phyloP scores from a whole-genome alignment of 2,797 vertebrate species.

The Esox lucius region DNA sequence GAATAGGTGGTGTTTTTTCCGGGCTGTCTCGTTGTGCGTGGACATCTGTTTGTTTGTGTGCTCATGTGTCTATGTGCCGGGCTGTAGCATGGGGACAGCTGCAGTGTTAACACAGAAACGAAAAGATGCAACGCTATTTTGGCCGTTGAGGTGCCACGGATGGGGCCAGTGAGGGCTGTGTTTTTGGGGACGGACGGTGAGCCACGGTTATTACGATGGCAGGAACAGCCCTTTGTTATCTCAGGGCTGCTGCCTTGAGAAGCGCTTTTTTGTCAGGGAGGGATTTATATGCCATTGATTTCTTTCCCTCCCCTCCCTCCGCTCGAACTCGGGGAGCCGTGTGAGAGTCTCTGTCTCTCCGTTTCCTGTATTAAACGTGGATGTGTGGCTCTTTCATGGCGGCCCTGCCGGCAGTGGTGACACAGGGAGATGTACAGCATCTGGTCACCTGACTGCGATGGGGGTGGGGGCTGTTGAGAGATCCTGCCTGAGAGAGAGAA shows the following conservation, averaged over 20 bases:
- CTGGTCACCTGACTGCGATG: conserved; percentile 77
- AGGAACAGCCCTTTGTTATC: conserved; percentile 70
- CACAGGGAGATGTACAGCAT: conserved; percentile 72
- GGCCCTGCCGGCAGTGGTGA: conserved; percentile 52
- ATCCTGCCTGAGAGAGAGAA: conserved; percentile 43
- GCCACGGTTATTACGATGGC: conserved; percentile 54
- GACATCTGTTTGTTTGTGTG: conserved; percentile 29
- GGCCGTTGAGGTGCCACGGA: conserved; percentile 42
- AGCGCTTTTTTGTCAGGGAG: conserved; percentile 22
- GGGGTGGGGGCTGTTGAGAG: conserved; percentile 56
- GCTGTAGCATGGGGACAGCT: conserved; percentile 71
- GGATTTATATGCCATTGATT: conserved; percentile 31
- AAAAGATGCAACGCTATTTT: conserved; percentile 68
- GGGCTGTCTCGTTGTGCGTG: conserved; percentile 16
- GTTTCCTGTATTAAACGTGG: conserved; percentile 50
- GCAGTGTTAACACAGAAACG: conserved; percentile 64
- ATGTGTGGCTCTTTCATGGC: conserved; percentile 66
- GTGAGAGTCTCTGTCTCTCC: conserved; percentile 29
- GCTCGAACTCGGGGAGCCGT: conserved; percentile 12
- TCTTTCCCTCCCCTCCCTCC: conserved; percentile 27
- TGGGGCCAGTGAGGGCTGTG: conserved; percentile 21
- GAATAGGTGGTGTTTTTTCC: conserved; percentile 60
- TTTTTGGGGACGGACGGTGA: conserved; percentile 34
- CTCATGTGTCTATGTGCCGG: conserved; percentile 46
- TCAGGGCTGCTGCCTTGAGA: conserved; percentile 46